phyloP scores from a whole-genome alignment of 2,888 invertebrate species.

The Idaea straminata region DNA sequence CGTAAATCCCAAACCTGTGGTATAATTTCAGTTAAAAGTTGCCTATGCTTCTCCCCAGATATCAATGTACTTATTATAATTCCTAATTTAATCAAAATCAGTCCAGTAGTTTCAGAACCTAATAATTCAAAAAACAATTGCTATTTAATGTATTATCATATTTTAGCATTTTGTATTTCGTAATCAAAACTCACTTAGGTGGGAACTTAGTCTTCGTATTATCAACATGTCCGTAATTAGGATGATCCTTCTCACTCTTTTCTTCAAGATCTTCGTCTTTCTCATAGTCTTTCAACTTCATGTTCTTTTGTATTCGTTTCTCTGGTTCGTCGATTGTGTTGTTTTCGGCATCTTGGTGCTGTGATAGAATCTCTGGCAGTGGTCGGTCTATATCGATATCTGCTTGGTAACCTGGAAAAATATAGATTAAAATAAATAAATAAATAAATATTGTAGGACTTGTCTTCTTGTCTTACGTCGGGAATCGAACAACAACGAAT shows the following conservation, averaged over 20 bases:
- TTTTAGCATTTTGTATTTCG: background rate
- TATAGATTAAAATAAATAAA: background rate
- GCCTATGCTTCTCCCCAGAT: too few species aligned
- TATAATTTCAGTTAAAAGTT: too few species aligned
- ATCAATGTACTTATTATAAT: too few species aligned
- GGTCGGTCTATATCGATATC: constrained; percentile 58
- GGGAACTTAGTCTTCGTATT: constrained; percentile 57
- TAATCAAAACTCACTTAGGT: constrained; percentile 36
- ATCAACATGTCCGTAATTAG: constrained; percentile 63
- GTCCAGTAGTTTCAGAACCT: too few species aligned
- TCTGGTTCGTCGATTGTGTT: constrained; percentile 55
- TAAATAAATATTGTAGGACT: too few species aligned
- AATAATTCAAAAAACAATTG: too few species aligned
- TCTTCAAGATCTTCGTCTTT: constrained; percentile 67
- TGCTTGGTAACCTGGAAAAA: constrained; percentile 62
- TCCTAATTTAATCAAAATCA: too few species aligned
- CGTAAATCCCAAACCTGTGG: too few species aligned
- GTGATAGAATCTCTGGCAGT: constrained; percentile 58
- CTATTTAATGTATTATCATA: too few species aligned
- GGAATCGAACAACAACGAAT: too few species aligned
- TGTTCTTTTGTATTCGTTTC: constrained; percentile 39
- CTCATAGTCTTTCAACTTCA: constrained; percentile 44
- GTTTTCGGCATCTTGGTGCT: constrained; percentile 52
- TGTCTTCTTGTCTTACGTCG: too few species aligned
- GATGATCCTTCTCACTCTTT: constrained; percentile 61